phyloP scores from a whole-genome alignment of 2,888 invertebrate genomes.

The Ethmia dodecea region DNA sequence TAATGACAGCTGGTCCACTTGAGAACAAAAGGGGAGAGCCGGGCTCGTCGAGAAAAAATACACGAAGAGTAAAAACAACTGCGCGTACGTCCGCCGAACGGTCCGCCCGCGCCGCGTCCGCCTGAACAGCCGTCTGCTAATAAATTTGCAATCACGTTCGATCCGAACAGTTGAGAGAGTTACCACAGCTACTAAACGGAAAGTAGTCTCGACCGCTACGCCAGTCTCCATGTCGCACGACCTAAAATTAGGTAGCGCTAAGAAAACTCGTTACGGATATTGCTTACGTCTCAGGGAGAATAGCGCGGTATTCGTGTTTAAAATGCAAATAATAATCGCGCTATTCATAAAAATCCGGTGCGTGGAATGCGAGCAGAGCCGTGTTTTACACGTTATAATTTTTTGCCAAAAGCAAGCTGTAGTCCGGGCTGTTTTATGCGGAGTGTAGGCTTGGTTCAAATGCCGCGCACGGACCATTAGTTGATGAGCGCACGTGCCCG shows the following conservation, averaged over 20 bases:
- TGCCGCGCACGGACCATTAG: conserved; percentile 78
- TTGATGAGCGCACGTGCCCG: conserved; percentile 74
- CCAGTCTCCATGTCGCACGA: conserved; percentile 36
- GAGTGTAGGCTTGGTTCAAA: conserved; percentile 76
- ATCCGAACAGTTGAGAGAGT: conserved; percentile 45
- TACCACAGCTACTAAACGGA: conserved; percentile 37
- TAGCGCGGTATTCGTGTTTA: conserved; percentile 72
- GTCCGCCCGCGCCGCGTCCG: conserved; percentile 26
- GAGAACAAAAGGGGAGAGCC: conserved; percentile 77
- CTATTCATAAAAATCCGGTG: conserved; percentile 74
- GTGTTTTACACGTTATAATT: conserved; percentile 77
- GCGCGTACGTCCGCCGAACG: conserved; percentile 52
- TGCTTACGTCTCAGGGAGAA: conserved; percentile 73
- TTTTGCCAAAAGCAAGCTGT: conserved; percentile 61
- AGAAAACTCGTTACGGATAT: conserved; percentile 77
- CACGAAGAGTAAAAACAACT: conserved; percentile 72
- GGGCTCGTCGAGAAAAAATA: conserved; percentile 75
- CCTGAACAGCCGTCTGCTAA: conserved; percentile 54
- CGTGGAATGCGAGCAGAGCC: conserved; percentile 72
- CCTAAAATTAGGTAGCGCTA: conserved; percentile 70
- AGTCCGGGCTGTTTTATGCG: conserved; percentile 65
- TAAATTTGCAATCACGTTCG: conserved; percentile 74
- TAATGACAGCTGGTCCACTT: conserved; percentile 80
- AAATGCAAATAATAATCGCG: conserved; percentile 76
- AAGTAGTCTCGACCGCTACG: conserved; percentile 40